Conservation (phyloP, 1,140 invertebrate genomes). For the Tachypleus tridentatus region DNA sequence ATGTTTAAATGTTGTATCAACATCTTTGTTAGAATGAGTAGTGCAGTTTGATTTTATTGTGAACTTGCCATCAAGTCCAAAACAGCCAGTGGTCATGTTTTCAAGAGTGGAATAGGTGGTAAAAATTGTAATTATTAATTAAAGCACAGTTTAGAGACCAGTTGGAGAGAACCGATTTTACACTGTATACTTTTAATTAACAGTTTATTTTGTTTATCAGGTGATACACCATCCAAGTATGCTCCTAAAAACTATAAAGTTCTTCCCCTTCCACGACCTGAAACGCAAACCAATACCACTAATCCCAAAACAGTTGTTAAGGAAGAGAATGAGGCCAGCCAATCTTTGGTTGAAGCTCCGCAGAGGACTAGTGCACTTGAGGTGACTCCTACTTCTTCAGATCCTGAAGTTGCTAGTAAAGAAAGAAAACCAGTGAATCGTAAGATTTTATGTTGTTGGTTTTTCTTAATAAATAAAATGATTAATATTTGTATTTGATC, state of each 20-base stretch:
- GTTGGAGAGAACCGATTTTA: not conserved
- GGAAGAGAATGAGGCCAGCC: slow-evolving; percentile 3
- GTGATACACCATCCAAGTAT: slow-evolving; percentile 7
- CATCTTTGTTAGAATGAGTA: not conserved
- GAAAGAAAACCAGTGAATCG: not conserved
- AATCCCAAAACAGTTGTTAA: not conserved
- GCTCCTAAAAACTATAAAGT: slow-evolving; percentile 9
- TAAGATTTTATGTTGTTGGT: not conserved
- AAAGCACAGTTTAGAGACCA: not conserved
- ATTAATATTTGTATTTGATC: no score
- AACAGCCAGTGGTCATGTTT: not conserved
- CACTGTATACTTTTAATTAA: not conserved
- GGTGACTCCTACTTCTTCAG: not conserved
- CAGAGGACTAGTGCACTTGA: not conserved
- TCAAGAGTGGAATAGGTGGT: not conserved
- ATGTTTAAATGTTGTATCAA: no score
- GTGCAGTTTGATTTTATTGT: not conserved
- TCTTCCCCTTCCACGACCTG: not conserved
- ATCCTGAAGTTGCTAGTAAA: not conserved
- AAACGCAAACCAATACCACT: not conserved
- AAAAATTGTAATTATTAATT: not conserved
- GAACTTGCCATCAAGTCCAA: not conserved
- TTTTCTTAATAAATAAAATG: no score
- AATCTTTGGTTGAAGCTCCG: not conserved
- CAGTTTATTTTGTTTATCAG: slow-evolving; percentile 3